Conservation (phyloP, 2,797 vertebrate species). For the Chanos chanos region DNA sequence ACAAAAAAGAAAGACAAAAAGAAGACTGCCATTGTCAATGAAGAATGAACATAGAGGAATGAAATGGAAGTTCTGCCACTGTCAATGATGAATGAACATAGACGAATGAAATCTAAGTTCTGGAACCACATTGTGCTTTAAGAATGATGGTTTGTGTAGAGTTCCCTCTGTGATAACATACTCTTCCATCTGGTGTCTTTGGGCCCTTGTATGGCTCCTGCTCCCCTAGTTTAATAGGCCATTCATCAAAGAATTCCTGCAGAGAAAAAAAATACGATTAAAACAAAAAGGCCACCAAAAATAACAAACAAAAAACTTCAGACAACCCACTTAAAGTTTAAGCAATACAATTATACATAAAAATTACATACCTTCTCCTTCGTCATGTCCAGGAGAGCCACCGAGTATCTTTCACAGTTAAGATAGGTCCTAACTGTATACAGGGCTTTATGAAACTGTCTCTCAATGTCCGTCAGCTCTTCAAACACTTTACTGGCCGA, state of each 20-base stretch:
- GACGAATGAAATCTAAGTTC: too few species aligned
- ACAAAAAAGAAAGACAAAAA: too few species aligned
- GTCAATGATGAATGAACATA: too few species aligned
- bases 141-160: too few species aligned
- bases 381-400: slow-evolving; percentile 80
- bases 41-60: too few species aligned
- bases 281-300: too few species aligned
- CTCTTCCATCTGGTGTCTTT: slow-evolving; percentile 80
- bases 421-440: slow-evolving; percentile 74
- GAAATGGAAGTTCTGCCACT: too few species aligned
- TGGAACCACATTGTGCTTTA: too few species aligned
- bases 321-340: background rate
- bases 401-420: slow-evolving; percentile 78
- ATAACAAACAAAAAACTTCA: too few species aligned
- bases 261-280: slow-evolving; percentile 20
- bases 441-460: slow-evolving; percentile 81
- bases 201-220: slow-evolving; percentile 78
- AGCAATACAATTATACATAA: background rate
- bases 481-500: slow-evolving; percentile 82
- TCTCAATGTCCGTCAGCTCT: slow-evolving; percentile 78
- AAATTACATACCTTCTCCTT: slow-evolving; percentile 84
- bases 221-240: slow-evolving; percentile 78
- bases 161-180: slow-evolving; percentile 46
- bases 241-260: slow-evolving; percentile 80
- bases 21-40: too few species aligned